Base-by-base conservation (phyloP, 2,113 vertebrate genomes). In the Amia ocellicauda region DNA sequence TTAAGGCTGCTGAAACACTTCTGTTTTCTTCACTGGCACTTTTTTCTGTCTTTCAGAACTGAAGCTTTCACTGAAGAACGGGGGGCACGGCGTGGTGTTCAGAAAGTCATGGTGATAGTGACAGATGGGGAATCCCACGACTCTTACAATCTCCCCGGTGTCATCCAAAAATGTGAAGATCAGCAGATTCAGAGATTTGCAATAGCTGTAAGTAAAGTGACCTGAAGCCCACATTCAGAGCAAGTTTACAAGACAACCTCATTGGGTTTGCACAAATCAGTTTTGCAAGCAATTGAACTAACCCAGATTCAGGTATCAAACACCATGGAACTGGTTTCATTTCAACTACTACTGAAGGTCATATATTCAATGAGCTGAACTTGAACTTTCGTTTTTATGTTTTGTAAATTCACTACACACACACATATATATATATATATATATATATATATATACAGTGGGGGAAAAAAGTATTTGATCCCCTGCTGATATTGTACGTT, bases 91-190 rank as follows among this genome's bases (percentile, higher is more conserved):
- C 82, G 73, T 28, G 96, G 92, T 20, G 93, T 93, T 22, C 96
- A 97, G 62, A 99, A 97, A 74, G 91, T 99, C 59, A 99, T 99
- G 97, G 92, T 99, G 67, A 94, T 96, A 62, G 93, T 99, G 75
- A 99, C 97, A 0, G 97, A 99, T 24, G 97, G 97, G 22, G 95
- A 98, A 78, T 97, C 97, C 49, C 96, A 98, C 16, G 97, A 99
- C 77, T 89, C 77, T 69, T 69, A 92, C 62, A 76, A 64, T 10
- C 81, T 94, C 16, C 17, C 80, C 1, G 4, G 70, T 1, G 93
- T 94, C 73, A 95, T 94, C 26, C 4, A 75, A 5, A 69, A 87
- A 2, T 98, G 94, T 63, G 83, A 96, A 9, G 9, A 84, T 0
- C 92, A 97, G 60, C 80, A 71, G 63, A 96, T 99, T 68, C 91